These are phyloP conservation scores for Hipparchia sbordonii DNA, from an alignment of 2,888 invertebrate genomes.

Conservation along the genomic window DNA sequence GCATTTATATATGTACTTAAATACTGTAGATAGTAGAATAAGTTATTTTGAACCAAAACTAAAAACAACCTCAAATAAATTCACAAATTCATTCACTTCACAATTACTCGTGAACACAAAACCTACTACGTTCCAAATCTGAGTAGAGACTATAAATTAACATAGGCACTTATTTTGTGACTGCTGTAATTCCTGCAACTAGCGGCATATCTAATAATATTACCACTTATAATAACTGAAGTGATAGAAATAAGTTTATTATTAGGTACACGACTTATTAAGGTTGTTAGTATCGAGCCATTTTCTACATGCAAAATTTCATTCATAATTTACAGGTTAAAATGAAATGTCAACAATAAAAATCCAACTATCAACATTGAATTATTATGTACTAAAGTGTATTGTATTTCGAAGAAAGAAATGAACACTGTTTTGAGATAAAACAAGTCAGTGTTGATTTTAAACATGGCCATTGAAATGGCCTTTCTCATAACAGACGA, in stretches of 20 bases:
- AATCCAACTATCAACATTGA: neutral
- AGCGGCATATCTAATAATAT: constrained; percentile 39
- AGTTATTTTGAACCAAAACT: neutral
- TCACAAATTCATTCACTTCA: constrained; percentile 10
- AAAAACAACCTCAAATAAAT: constrained; percentile 8
- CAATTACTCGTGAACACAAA: neutral
- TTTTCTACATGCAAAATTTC: too few species aligned
- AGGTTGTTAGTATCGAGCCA: too few species aligned
- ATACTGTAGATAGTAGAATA: neutral
- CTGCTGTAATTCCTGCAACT: constrained; percentile 25
- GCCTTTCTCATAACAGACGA: neutral
- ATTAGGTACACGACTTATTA: too few species aligned
- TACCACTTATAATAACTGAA: constrained; percentile 20
- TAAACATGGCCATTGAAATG: constrained; percentile 1
- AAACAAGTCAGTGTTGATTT: neutral
- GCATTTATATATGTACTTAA: too few species aligned
- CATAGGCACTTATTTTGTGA: constrained; percentile 21
- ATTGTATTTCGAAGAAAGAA: constrained; percentile 9
- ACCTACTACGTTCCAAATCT: neutral
- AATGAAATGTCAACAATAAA: neutral
- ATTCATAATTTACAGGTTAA: too few species aligned
- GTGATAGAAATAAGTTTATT: neutral
- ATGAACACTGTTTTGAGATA: constrained; percentile 19
- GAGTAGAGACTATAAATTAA: constrained; percentile 19
- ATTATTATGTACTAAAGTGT: too few species aligned